Evolutionary conservation across 2,797 vertebrate genomes (phyloP).

Genomic region (Anas georgica): DNA sequence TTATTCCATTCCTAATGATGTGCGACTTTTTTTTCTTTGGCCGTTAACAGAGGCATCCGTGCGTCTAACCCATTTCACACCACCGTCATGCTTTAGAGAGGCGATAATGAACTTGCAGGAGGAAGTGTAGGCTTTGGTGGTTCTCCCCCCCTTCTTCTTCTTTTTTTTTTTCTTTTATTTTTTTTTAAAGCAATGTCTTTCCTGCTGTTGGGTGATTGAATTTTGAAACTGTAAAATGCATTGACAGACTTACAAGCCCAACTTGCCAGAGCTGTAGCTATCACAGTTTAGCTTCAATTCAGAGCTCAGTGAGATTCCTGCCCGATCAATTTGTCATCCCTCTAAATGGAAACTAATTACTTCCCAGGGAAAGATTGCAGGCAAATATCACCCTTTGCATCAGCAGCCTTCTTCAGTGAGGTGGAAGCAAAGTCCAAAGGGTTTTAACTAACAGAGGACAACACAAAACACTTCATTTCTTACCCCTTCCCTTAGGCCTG

Average conservation of each 20-base stretch:
- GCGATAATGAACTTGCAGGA: constrained; percentile 82
- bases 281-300: constrained; percentile 80
- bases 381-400: constrained; percentile 73
- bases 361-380: constrained; percentile 81
- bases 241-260: constrained; percentile 77
- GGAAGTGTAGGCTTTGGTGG: constrained; percentile 73
- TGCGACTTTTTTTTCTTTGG: constrained; percentile 83
- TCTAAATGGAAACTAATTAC: constrained; percentile 88
- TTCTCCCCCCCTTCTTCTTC: not conserved
- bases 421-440: constrained; percentile 64
- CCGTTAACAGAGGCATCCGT: constrained; percentile 84
- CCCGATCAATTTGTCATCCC: constrained; percentile 86
- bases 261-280: constrained; percentile 76
- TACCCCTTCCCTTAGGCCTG: constrained; percentile 7
- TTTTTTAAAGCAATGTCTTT: constrained; percentile 69
- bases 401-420: constrained; percentile 64
- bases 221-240: constrained; percentile 81
- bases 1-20: constrained; percentile 92
- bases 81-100: constrained; percentile 80
- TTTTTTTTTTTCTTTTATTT: not conserved
- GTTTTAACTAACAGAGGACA: constrained; percentile 23
- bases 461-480: constrained; percentile 12
- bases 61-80: constrained; percentile 86
- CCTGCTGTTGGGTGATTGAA: constrained; percentile 80
- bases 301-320: constrained; percentile 79